These are phyloP conservation scores for Pteromalus puparum DNA, from an alignment of 1,140 invertebrate species.

Conservation along the genomic window DNA sequence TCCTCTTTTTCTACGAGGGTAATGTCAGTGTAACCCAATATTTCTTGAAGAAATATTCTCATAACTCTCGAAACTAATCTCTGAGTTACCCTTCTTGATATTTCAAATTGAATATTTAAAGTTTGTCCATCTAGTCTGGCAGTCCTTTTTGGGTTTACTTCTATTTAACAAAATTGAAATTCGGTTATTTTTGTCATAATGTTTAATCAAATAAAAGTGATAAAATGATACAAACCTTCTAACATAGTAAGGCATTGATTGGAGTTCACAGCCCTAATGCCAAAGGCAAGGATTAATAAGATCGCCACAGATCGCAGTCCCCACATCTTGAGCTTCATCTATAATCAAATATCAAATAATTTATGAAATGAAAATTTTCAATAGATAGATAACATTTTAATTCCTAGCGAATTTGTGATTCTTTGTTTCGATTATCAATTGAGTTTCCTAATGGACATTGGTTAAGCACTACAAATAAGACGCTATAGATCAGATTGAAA, in stretches of 20 bases:
- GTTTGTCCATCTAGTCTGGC: conserved; percentile 59
- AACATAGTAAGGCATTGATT: conserved; percentile 64
- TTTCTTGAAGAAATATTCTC: conserved; percentile 80
- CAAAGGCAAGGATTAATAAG: conserved; percentile 57
- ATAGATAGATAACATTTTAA: background rate
- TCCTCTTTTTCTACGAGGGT: conserved; percentile 72
- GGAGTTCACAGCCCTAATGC: conserved; percentile 54
- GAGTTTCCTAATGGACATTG: too few species aligned
- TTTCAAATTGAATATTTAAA: conserved; percentile 73
- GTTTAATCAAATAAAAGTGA: background rate
- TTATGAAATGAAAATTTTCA: background rate
- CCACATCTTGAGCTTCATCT: conserved; percentile 62
- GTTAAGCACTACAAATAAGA: too few species aligned
- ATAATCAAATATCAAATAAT: background rate
- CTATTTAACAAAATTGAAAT: conserved; percentile 56
- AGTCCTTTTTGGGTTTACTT: conserved; percentile 66
- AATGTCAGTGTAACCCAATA: conserved; percentile 80
- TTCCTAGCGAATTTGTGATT: background rate
- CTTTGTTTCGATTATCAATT: background rate
- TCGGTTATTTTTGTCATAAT: background rate
- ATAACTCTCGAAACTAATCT: conserved; percentile 80
- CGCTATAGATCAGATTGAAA: background rate
- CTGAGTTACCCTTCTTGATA: conserved; percentile 78
- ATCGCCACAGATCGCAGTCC: conserved; percentile 54
- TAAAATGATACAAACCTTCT: conserved; percentile 58